Percentiles rank a stretch among this genome's conserved stretches.
Conservation (phyloP, 2,888 invertebrate genomes). For the Tuberolachnus salignus region DNA sequence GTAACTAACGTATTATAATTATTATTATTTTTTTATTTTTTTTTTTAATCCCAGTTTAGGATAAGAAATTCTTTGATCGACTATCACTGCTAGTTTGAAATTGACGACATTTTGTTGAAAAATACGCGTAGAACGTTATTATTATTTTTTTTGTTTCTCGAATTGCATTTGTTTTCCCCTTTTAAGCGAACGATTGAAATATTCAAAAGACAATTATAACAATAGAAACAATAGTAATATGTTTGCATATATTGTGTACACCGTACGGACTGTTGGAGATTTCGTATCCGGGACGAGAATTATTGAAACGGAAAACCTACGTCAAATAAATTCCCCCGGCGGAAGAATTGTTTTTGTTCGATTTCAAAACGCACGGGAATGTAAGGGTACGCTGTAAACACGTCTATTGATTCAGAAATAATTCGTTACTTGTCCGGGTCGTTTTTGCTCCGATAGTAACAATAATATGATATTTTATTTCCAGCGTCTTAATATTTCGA, state of each 20-base stretch:
- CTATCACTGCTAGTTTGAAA: no score
- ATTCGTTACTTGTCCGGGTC: not conserved
- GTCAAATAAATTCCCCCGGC: slow-evolving; percentile 4
- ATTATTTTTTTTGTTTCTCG: no score
- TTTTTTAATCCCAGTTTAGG: no score
- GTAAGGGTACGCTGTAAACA: not conserved
- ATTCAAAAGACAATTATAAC: not conserved
- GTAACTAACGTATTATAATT: no score
- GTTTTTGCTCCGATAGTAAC: not conserved
- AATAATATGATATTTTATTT: not conserved
- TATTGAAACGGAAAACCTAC: slow-evolving; percentile 33
- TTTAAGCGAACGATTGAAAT: not conserved
- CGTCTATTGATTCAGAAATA: slow-evolving; percentile 26
- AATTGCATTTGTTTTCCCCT: no score
- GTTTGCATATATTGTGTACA: not conserved
- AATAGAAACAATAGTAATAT: no score
- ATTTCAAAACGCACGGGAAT: not conserved
- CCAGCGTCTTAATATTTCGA: not conserved
- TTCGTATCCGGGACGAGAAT: slow-evolving; percentile 31
- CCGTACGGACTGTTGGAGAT: slow-evolving; percentile 10
- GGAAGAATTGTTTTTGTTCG: not conserved
- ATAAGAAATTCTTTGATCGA: no score
- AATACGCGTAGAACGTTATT: no score
- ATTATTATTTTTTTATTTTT: no score
- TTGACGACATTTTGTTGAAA: no score